Conservation (phyloP, 2,888 invertebrate genomes). For the Ennomos erosarius region DNA sequence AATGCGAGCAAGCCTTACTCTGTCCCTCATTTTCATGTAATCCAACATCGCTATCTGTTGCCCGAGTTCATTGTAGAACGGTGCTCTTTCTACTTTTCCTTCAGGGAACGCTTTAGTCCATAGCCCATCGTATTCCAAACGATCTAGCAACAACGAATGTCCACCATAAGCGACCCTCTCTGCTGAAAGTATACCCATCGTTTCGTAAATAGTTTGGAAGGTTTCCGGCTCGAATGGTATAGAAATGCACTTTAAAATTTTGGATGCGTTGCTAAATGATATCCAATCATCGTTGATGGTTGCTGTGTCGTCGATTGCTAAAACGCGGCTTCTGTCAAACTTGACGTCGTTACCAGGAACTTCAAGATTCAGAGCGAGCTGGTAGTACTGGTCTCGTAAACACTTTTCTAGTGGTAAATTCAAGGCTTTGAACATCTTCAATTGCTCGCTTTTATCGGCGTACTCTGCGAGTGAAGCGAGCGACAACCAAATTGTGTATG, state of each 20-base stretch:
- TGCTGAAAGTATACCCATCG: slow-evolving; percentile 10
- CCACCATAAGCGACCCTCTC: slow-evolving; percentile 31
- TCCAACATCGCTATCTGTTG: slow-evolving; percentile 45
- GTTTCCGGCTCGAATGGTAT: slow-evolving; percentile 31
- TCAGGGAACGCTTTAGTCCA: slow-evolving; percentile 50
- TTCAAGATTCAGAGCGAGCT: slow-evolving; percentile 45
- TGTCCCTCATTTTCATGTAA: slow-evolving; percentile 46
- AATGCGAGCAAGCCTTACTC: slow-evolving; percentile 42
- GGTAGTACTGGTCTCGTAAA: slow-evolving; percentile 43
- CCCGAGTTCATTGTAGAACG: slow-evolving; percentile 49
- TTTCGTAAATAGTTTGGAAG: slow-evolving; percentile 31
- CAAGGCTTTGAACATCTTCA: slow-evolving; percentile 37
- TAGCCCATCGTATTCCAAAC: slow-evolving; percentile 44
- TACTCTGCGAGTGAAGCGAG: slow-evolving; percentile 51
- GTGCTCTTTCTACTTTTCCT: slow-evolving; percentile 34
- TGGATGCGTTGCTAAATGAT: slow-evolving; percentile 3
- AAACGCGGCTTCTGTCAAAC: slow-evolving; percentile 33
- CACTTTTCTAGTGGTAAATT: slow-evolving; percentile 45
- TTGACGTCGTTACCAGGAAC: slow-evolving; percentile 40
- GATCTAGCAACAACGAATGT: slow-evolving; percentile 46
- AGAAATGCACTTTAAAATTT: slow-evolving; percentile 1
- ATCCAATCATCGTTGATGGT: slow-evolving; percentile 40
- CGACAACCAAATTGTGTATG: slow-evolving; percentile 47
- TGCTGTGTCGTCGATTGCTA: slow-evolving; percentile 40
- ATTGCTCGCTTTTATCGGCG: slow-evolving; percentile 35